Conservation (phyloP, 37 sponge, comb jelly and placozoan species). For the Hexactinellida sp. region DNA sequence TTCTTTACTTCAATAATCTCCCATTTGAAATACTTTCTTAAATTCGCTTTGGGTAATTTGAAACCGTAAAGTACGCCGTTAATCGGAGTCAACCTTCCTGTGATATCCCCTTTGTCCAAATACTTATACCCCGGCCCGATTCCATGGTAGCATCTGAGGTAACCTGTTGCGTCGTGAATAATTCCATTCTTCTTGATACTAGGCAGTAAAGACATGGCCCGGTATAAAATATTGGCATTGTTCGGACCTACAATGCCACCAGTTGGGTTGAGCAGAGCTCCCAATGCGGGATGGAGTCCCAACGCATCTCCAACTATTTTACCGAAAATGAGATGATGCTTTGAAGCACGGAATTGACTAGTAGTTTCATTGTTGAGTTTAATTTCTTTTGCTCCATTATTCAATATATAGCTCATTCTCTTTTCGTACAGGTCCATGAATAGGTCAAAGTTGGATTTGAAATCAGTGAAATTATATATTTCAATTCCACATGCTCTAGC, state of each 20-base stretch:
- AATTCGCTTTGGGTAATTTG: background rate
- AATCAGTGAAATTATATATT: background rate
- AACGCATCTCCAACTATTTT: conserved; percentile 14
- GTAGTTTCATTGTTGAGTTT: background rate
- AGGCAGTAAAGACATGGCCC: background rate
- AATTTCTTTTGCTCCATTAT: background rate
- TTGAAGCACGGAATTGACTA: background rate
- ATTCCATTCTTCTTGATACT: background rate
- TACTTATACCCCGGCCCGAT: background rate
- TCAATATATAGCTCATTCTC: background rate
- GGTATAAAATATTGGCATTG: background rate
- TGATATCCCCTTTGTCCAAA: background rate
- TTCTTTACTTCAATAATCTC: background rate
- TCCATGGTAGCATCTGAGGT: background rate
- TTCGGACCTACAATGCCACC: background rate
- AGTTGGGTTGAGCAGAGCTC: background rate
- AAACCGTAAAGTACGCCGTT: background rate
- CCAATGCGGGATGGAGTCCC: background rate
- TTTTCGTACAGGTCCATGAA: background rate
- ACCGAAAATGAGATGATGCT: background rate
- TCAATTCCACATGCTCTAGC: background rate
- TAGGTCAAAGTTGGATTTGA: background rate
- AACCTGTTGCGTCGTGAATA: background rate
- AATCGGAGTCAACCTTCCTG: background rate
- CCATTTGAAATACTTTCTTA: background rate